These are phyloP conservation scores for Lytechinus variegatus DNA, from an alignment of 35 echinoderm and acorn worm genomes.

Conservation along the genomic window DNA sequence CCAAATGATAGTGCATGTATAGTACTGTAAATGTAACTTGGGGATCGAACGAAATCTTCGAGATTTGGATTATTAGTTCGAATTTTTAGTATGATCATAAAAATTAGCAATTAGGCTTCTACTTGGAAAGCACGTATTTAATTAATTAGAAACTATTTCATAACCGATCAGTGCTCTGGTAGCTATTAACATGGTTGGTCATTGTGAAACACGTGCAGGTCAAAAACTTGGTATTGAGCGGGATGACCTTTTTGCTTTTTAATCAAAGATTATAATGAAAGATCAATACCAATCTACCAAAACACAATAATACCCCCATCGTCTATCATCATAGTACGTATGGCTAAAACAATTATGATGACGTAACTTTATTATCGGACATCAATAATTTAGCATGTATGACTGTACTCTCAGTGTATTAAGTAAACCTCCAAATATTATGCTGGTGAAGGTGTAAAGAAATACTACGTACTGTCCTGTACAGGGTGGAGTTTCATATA, in stretches of 20 bases:
- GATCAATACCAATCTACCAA: not conserved
- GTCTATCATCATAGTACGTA: not conserved
- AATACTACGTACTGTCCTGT: no score
- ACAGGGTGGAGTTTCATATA: no score
- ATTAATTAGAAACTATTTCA: no score
- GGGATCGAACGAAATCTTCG: not conserved
- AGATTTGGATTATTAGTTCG: not conserved
- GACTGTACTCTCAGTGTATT: not conserved
- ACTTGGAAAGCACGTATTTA: not conserved
- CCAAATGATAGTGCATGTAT: no score
- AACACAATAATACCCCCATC: not conserved
- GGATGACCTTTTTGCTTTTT: not conserved
- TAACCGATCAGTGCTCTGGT: no score
- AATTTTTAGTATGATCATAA: not conserved
- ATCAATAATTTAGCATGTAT: not conserved
- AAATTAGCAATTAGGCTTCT: not conserved
- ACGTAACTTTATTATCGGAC: not conserved
- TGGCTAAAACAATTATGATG: not conserved
- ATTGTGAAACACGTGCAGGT: not conserved
- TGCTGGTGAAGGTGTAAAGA: no score
- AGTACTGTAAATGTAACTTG: no score
- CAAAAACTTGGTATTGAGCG: not conserved
- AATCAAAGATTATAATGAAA: conserved; percentile 11
- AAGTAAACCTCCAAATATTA: no score
- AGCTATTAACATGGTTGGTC: not conserved